Evolutionary conservation across 2,888 invertebrate genomes (phyloP), one percentile per base, ranked within the genome.

Genomic region (Xestia ashworthii): DNA sequence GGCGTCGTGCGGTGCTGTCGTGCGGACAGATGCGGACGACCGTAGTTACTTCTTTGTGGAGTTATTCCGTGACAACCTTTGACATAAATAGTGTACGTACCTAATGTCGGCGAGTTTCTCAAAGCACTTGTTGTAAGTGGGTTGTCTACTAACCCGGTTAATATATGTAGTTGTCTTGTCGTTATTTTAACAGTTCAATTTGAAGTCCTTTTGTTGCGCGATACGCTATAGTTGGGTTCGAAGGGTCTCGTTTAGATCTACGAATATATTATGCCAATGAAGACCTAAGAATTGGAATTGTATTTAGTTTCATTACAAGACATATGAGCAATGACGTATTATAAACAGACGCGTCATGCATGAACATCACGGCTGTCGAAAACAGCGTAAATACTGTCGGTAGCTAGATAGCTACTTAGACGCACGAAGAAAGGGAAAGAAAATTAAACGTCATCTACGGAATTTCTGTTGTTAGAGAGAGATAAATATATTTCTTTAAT

Each of bases 21-120:
- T 38, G 60, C 60, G 53, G 46, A 32, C 48, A 32, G 60, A 12
- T 41, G 19, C 60, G 14, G 25, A 44, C 53, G 9, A 60, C 64
- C 64, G 72, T 69, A 48, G 53, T 58, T 80, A 60, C 41, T 53
- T 62, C 53, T 53, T 64, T 69, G 84, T 65, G 25, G 25, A 65
- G 22, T 53, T 66, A 60, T 73, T 73, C 53, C 22, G 22, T 46
- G 22, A 3, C 41, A 74, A 25, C 32, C 73, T 83, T 83, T 80
- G 60, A 48, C 62, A 70, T 75, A 76, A 66, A 75, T 66, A 70
- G 46, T 46, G 60, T 19, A 46, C 41, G 25, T 53, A n/a, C n/a
- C n/a, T n/a, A 48, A 80, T 58, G 25, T 53, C 25, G 1, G 16
- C 53, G 16, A 60, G 25, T 32, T 78, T 55, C 41, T 71, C 14